Evolutionary conservation across 2,113 vertebrate genomes (phyloP), one percentile per base, ranked within the genome.

Genomic region (Tilapia sparmanii): DNA sequence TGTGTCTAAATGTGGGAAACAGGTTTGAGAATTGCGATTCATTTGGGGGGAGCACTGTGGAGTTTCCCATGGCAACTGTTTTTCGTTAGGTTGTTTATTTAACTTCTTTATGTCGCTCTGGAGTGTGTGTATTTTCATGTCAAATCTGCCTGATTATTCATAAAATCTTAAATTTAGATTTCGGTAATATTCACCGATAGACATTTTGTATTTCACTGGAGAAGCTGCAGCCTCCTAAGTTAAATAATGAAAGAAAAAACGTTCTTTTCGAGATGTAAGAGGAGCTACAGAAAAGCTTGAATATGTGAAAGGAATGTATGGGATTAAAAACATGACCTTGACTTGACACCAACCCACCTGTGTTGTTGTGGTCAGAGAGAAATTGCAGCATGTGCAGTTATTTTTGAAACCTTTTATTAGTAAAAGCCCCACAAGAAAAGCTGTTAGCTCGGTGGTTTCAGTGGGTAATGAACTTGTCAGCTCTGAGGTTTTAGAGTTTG

Each of bases 391-490:
- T 94, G 81, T 90, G 94, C 94, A 94, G 91, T 94, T 96, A 90
- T 93, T 92, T 91, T 91, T 84, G 53, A 89, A 92, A 76, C 50
- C 84, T 87, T 91, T 91, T 89, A 92, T 92, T 87, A 89, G 88
- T 71, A 80, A 86, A 87, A 84, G 81, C 33, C 89, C 90, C 87
- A 89, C 88, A 92, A 94, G 90, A 93, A 95, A 95, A 93, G 86
- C 89, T 89, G 84, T 94, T 94, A 87, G 88, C 93, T 89, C 86
- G 81, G 94, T 92, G 90, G 91, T 91, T 95, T 93, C 91, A 88
- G 86, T 13, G 24, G 86, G 94, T 96, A 96, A 96, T 96, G 92
- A 95, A 95, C 94, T 94, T 96, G 95, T 96, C 96, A 95, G 90
- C 92, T 83, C 61, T 85, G 90, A 89, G 91, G 84, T 88, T 92